Evolutionary conservation across 2,113 vertebrate genomes (phyloP).

Genomic region (Antigone vipio): DNA sequence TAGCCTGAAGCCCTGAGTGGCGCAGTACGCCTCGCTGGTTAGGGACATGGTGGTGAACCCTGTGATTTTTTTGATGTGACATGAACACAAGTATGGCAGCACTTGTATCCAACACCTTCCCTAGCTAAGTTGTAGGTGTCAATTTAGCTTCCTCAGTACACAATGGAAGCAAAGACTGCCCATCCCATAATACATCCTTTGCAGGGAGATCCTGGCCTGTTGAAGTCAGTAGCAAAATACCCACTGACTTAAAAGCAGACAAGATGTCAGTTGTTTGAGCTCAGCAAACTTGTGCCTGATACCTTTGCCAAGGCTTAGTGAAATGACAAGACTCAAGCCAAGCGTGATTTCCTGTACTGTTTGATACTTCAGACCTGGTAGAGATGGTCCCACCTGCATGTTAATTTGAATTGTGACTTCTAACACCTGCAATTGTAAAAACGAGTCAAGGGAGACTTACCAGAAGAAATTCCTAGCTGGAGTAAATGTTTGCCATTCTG

Average conservation of each 20-base stretch:
- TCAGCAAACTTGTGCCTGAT: background rate
- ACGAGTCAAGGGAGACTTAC: background rate
- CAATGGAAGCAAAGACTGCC: background rate
- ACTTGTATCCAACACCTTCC: background rate
- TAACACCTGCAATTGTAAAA: background rate
- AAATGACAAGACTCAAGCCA: background rate
- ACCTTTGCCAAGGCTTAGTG: background rate
- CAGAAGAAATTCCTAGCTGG: background rate
- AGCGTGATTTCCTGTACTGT: background rate
- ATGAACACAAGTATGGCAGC: background rate
- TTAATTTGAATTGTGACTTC: background rate
- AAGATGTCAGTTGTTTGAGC: background rate
- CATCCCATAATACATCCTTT: background rate
- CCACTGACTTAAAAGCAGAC: background rate
- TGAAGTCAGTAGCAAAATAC: background rate
- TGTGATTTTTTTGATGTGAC: background rate
- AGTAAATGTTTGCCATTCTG: background rate
- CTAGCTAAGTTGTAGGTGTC: background rate
- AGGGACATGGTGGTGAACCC: background rate
- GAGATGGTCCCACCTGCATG: background rate
- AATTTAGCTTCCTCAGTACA: background rate
- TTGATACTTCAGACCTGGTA: background rate
- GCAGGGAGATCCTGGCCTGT: background rate
- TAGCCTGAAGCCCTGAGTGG: background rate
- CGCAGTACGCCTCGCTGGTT: background rate